Percentiles rank a stretch among this genome's conserved stretches.
phyloP scores from a whole-genome alignment of 92 coral and sea anemone genomes.

The Porites lobata region DNA sequence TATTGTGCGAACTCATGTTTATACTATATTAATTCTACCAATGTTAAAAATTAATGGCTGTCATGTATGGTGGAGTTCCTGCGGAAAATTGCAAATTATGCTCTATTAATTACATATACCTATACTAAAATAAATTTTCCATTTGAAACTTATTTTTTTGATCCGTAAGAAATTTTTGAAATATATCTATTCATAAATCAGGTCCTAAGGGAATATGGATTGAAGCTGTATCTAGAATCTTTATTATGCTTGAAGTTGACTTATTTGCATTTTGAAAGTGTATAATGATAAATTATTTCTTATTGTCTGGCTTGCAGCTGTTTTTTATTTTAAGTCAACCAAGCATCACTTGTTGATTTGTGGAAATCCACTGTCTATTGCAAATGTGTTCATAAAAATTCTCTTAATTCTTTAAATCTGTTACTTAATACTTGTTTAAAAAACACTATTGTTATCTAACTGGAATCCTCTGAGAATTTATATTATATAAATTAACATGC shows the following conservation, averaged over 20 bases:
- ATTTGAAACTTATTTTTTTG: background rate
- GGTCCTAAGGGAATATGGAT: background rate
- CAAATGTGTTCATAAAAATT: background rate
- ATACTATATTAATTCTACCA: conserved; percentile 33
- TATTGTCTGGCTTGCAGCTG: conserved; percentile 15
- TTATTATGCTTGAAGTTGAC: background rate
- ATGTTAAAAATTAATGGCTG: conserved; percentile 28
- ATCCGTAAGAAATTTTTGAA: background rate
- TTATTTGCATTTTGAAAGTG: conserved; percentile 28
- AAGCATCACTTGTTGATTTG: conserved; percentile 8
- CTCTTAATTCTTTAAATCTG: background rate
- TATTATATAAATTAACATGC: background rate
- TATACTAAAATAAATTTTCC: background rate
- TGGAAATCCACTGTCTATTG: background rate
- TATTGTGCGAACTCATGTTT: conserved; percentile 27
- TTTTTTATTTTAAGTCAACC: background rate
- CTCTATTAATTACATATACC: background rate
- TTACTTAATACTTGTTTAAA: background rate
- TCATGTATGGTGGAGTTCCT: background rate
- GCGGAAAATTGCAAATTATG: background rate
- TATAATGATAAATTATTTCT: background rate
- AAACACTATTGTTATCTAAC: background rate
- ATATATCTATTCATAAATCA: background rate
- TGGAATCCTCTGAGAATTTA: too few relatives aligned
- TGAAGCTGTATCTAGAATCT: background rate